Percentiles rank a stretch among this genome's conserved stretches.
These are phyloP conservation scores for Oreochromis niloticus DNA, from an alignment of 2,113 vertebrate species.

Conservation along the genomic window DNA sequence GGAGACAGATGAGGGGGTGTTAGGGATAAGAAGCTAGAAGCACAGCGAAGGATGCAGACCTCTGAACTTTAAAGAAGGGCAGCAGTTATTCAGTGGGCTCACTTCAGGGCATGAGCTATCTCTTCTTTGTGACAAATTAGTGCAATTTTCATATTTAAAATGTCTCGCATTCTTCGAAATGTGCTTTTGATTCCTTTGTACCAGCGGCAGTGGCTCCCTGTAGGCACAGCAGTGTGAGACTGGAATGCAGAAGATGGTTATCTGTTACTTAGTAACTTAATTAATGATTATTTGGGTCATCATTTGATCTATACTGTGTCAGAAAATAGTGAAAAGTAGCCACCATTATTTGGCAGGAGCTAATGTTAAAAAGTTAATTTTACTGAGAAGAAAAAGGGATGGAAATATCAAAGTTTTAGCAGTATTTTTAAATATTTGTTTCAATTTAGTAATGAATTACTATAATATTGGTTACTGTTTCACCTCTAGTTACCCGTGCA, in stretches of 20 bases:
- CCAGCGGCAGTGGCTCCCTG: not conserved
- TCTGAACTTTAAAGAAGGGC: not conserved
- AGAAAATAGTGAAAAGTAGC: not conserved
- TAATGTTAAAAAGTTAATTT: not conserved
- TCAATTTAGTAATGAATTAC: not conserved
- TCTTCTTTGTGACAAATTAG: not conserved
- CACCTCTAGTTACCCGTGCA: not conserved
- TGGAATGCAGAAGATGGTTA: not conserved
- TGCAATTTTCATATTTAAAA: slow-evolving; percentile 1
- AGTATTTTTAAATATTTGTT: not conserved
- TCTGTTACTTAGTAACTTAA: not conserved
- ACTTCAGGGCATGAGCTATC: not conserved
- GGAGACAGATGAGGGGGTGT: not conserved
- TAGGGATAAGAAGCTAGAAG: not conserved
- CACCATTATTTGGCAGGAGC: not conserved
- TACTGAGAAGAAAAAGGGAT: not conserved
- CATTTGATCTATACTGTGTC: not conserved
- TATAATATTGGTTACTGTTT: not conserved
- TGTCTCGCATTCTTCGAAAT: slow-evolving; percentile 2
- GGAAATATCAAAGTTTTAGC: not conserved
- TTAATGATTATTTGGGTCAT: not conserved
- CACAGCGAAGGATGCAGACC: not conserved
- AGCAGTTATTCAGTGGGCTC: not conserved
- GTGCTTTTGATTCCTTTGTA: not conserved
- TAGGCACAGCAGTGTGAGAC: not conserved